These are phyloP conservation scores for Schizothorax lantsangensis DNA, from an alignment of 2,797 vertebrate genomes.

Conservation along the genomic window DNA sequence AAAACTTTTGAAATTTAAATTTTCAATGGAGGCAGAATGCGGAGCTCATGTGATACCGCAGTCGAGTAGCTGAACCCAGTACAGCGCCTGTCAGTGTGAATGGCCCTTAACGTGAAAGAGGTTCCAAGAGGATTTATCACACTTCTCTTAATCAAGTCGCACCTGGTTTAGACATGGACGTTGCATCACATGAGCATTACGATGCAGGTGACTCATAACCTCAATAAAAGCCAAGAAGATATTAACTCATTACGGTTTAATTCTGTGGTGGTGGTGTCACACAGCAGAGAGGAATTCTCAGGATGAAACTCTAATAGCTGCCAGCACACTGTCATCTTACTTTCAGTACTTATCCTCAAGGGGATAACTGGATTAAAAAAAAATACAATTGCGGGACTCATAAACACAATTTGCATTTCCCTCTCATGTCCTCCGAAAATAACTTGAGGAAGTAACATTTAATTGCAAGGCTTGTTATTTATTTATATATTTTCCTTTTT, in stretches of 20 bases:
- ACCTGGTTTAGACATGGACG: slow-evolving; percentile 15
- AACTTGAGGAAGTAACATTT: slow-evolving; percentile 55
- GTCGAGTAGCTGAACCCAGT: not conserved
- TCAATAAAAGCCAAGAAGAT: slow-evolving; percentile 28
- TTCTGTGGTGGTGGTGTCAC: slow-evolving; percentile 42
- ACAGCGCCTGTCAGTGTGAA: not conserved
- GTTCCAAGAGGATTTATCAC: not conserved
- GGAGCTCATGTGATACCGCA: not conserved
- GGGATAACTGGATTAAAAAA: slow-evolving; percentile 33
- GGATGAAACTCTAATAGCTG: slow-evolving; percentile 40
- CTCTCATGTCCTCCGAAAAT: slow-evolving; percentile 58
- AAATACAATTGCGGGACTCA: slow-evolving; percentile 52
- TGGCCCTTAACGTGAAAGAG: not conserved
- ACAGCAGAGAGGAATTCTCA: slow-evolving; percentile 14
- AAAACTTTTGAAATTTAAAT: too few relatives aligned
- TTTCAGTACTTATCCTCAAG: slow-evolving; percentile 49
- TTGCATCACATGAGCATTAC: slow-evolving; percentile 18
- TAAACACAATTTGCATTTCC: slow-evolving; percentile 63
- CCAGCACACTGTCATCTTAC: slow-evolving; percentile 49
- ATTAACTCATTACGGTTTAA: slow-evolving; percentile 43
- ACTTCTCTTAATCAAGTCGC: not conserved
- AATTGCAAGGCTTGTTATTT: slow-evolving; percentile 48
- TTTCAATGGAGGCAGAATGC: not conserved
- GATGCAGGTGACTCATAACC: slow-evolving; percentile 37
- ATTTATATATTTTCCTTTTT: slow-evolving; percentile 30